Evolutionary conservation across 1,140 invertebrate genomes (phyloP), one percentile per base, ranked within the genome.

Genomic region (Danaus melanippus): DNA sequence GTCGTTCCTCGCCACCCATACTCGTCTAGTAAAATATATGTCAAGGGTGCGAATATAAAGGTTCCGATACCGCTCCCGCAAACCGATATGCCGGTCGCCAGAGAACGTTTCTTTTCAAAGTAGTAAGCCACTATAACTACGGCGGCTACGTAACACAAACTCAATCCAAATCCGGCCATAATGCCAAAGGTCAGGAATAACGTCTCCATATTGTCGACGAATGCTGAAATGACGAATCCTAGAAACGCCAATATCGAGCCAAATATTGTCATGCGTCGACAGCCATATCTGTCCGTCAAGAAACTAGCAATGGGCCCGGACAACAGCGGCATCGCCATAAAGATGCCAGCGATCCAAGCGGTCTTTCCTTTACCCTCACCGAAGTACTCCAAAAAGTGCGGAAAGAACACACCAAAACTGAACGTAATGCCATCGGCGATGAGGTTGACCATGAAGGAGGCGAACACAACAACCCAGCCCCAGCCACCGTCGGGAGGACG

Each of bases 51-150:
- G 79, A 97, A 97, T 50, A 98, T 91, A 74, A 98, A 97, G 0
- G 96, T 97, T 1, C 96, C 93, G 44, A 95, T 94, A 8, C 94
- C 94, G 69, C 94, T 95, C 0, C 96, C 96, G 73, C 95, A 97
- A 1, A 97, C 96, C 0, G 96, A 94, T 15, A 98, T 89, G 0
- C 97, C 97, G 0, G 96, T 98, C 0, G 97, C 97, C 45, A 98
- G 90, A 0, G 96, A 97, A 49, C 97, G 87, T 70, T 91, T 93
- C 67, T 95, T 95, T 67, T 98, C 97, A 79, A 99, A 99, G 79
- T 98, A 99, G 76, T 97, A 97, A 1, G 97, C 96, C 3, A 99
- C 97, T 63, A 97, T 96, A 0, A 98, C 97, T 1, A 96, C 94
- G 0, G 94, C 94, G 1, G 96, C 93, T 1, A 97, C 95, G 74